Evolutionary conservation across 2,113 vertebrate species (phyloP), one percentile per base, ranked within the genome.

Genomic region (Thryonomys swinderianus): DNA sequence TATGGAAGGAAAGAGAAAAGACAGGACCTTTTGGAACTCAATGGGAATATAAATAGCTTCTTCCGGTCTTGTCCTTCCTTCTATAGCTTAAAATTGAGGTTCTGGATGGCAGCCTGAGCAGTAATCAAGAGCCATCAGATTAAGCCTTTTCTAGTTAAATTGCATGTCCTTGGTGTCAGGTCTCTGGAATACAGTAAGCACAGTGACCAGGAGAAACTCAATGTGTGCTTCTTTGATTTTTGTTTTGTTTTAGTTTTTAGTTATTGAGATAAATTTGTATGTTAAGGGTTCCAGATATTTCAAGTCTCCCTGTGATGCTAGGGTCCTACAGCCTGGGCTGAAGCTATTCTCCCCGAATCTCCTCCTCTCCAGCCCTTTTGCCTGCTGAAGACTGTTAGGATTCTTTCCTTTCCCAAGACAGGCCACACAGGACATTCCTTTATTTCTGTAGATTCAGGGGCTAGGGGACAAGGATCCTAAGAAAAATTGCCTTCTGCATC

Each of bases 271-370:
- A 40, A 51, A 91, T 7, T 20, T n/a, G 20, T 57, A 5, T 71
- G 62, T 18, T 37, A n/a, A 17, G 2, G 16, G 10, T 51, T 92
- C 4, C 71, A 21, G 12, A 14, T 62, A 32, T 42, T 42, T 64
- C 7, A 20, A 14, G 20, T 13, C 30, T 32, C 53, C 23, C 2
- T 51, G 80, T 16, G 48, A 55, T 21, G 51, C 9, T 45, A 9
- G n/a, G 64, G 45, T 32, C 45, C 40, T 37, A 1, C 34, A 85
- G 42, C 55, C 48, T 21, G 4, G 20, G 25, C 17, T 23, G 10
- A 18, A 0, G 6, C 10, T 25, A 0, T 53, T 32, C 42, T 34
- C 12, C 34, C 4, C 30, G 17, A 3, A 7, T 53, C n/a, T 67
- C 42, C 51, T 7, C 23, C 40, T 59, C 27, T 73, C 18, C 5